These are phyloP conservation scores for Sarcoramphus papa DNA, from an alignment of 2,797 vertebrate genomes.

Conservation along the genomic window DNA sequence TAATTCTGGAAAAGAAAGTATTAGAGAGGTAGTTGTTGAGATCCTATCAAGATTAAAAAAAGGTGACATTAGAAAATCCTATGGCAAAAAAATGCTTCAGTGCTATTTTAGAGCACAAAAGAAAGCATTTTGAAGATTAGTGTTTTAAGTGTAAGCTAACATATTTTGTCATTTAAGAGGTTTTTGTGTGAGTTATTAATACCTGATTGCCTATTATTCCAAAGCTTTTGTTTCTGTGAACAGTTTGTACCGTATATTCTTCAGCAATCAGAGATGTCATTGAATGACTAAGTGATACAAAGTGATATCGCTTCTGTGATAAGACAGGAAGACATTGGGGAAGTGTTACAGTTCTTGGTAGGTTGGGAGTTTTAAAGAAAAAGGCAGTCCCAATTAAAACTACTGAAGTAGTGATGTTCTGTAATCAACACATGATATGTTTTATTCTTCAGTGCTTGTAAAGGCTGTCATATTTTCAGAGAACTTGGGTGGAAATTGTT, in stretches of 20 bases:
- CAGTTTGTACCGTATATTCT: neutral
- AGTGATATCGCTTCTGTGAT: neutral
- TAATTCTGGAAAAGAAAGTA: neutral
- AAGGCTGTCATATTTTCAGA: neutral
- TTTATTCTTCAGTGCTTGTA: neutral
- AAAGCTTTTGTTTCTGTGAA: slow-evolving; percentile 20
- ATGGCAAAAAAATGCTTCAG: neutral
- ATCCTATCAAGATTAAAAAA: neutral
- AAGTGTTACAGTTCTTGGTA: neutral
- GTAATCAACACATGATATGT: neutral
- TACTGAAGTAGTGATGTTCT: neutral
- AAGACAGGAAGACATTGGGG: neutral
- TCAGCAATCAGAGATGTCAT: neutral
- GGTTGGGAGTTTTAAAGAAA: neutral
- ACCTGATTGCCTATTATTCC: neutral
- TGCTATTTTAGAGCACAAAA: neutral
- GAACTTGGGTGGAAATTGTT: neutral
- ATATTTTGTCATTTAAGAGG: neutral
- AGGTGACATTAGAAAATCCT: neutral
- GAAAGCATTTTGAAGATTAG: neutral
- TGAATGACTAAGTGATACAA: neutral
- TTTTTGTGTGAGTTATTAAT: neutral
- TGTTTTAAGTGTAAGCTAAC: neutral
- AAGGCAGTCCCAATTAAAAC: neutral
- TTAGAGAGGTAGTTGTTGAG: neutral